Evolutionary conservation across 2,113 vertebrate species (phyloP).

Genomic region (Brienomyrus brachyistius): DNA sequence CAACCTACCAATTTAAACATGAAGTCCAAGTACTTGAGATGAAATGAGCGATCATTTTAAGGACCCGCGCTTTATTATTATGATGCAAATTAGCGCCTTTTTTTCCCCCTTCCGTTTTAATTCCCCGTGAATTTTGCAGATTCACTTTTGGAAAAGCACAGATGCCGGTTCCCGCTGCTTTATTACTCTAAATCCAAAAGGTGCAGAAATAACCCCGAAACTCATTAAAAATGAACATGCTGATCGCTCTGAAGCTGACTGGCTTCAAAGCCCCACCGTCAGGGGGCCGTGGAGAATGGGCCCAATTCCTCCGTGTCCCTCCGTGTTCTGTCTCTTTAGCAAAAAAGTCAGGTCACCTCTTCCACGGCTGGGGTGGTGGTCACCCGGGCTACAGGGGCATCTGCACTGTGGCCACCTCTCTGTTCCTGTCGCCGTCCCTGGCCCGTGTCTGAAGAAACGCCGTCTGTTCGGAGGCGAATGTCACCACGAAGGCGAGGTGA

Average conservation of each 20-base stretch:
- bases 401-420: not conserved
- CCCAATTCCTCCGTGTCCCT: not conserved
- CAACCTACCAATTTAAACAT: constrained; percentile 7
- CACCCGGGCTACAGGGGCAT: not conserved
- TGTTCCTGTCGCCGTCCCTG: not conserved
- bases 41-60: not conserved
- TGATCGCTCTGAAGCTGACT: constrained; percentile 10
- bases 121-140: not conserved
- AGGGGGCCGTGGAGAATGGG: not conserved
- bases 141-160: constrained; percentile 6
- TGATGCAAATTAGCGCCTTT: constrained; percentile 4
- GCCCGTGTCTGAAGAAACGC: not conserved
- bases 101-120: not conserved
- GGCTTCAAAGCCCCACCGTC: not conserved
- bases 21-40: not conserved
- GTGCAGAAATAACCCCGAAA: not conserved
- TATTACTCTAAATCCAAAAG: not conserved
- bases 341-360: not conserved
- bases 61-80: not conserved
- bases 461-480: not conserved
- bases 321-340: not conserved
- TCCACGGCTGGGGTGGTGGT: not conserved
- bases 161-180: not conserved
- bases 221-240: constrained; percentile 20
- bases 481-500: constrained; percentile 19